phyloP scores from a whole-genome alignment of 2,113 vertebrate genomes.

The Chloropsis hardwickii region DNA sequence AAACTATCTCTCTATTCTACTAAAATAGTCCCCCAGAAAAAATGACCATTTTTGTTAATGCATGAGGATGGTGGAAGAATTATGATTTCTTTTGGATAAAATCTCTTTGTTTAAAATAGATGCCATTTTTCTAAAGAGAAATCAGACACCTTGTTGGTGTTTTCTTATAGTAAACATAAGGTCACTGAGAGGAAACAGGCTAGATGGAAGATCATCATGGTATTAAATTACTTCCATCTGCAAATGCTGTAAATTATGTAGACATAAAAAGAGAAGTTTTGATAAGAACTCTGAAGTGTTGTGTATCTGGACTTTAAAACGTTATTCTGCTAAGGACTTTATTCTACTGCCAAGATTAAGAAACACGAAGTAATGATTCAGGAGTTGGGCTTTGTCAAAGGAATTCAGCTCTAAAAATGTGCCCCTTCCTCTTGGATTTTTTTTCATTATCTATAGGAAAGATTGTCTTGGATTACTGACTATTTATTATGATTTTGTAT shows the following conservation, averaged over 20 bases:
- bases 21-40: conserved; percentile 60
- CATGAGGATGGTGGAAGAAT: conserved; percentile 53
- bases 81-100: conserved; percentile 65
- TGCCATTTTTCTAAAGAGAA: conserved; percentile 73
- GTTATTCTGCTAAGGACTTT: conserved; percentile 72
- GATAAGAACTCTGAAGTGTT: conserved; percentile 71
- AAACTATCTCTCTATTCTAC: conserved; percentile 45
- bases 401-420: conserved; percentile 43
- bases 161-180: conserved; percentile 78
- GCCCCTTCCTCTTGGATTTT: background rate
- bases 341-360: conserved; percentile 80
- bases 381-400: conserved; percentile 66
- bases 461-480: background rate
- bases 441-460: conserved; percentile 10
- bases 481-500: background rate
- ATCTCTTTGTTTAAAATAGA: conserved; percentile 73
- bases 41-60: conserved; percentile 61
- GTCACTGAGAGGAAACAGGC: conserved; percentile 72
- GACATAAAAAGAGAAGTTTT: conserved; percentile 76
- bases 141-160: conserved; percentile 78
- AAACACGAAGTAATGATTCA: conserved; percentile 70
- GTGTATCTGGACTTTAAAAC: conserved; percentile 71
- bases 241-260: conserved; percentile 69
- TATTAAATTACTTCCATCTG: conserved; percentile 80
- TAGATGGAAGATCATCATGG: conserved; percentile 68